Evolutionary conservation across 2,888 invertebrate species (phyloP).

Genomic region (Aquatica leii): DNA sequence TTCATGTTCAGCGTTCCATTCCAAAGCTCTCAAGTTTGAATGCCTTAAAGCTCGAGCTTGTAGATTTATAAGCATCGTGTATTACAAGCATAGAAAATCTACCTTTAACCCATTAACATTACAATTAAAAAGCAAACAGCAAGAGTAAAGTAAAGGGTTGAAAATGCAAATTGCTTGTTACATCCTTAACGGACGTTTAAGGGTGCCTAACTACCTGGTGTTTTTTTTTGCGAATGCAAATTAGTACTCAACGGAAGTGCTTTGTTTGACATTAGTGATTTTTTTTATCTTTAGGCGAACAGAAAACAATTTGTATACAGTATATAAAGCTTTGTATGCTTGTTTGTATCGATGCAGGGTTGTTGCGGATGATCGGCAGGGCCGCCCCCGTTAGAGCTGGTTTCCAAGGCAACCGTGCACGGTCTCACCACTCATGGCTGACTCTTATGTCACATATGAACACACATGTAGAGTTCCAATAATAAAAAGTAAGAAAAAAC

Average conservation of each 20-base stretch:
- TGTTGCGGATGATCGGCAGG: constrained; percentile 60
- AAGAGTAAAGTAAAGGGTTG: constrained; percentile 41
- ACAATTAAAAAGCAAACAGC: constrained; percentile 55
- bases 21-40: constrained; percentile 21
- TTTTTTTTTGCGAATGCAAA: constrained; percentile 41
- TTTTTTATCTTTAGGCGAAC: constrained; percentile 23
- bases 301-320: constrained; percentile 37
- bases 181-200: constrained; percentile 31
- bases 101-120: constrained; percentile 53
- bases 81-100: constrained; percentile 15
- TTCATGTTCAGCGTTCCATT: constrained; percentile 18
- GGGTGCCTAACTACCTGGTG: constrained; percentile 37
- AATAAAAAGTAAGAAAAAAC: constrained; percentile 39
- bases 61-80: constrained; percentile 12
- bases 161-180: constrained; percentile 32
- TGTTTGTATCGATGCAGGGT: constrained; percentile 58
- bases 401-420: constrained; percentile 51
- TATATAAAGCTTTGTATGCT: constrained; percentile 33
- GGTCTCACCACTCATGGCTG: constrained; percentile 50
- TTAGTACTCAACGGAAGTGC: constrained; percentile 39
- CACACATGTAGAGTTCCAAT: constrained; percentile 50
- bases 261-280: constrained; percentile 31
- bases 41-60: constrained; percentile 20
- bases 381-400: constrained; percentile 57
- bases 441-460: constrained; percentile 53